phyloP scores from a whole-genome alignment of 1,140 invertebrate genomes.

The Semibalanus balanoides region DNA sequence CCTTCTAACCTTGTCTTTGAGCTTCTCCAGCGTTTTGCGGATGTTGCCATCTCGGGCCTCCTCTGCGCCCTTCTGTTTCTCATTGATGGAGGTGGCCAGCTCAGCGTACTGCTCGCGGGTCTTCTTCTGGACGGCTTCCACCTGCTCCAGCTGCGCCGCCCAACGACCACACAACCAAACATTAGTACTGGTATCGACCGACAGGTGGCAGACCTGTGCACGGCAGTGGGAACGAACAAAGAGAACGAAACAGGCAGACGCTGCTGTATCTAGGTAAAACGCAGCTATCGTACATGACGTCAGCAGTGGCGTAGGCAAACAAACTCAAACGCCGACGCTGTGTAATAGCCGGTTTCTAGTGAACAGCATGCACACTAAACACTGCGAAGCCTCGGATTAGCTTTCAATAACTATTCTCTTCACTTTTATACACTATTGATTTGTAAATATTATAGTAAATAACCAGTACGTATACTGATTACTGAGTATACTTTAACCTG shows the following conservation, averaged over 20 bases:
- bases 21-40: background rate
- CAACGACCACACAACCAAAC: background rate
- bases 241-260: no score
- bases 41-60: background rate
- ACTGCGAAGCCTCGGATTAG: background rate
- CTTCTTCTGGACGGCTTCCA: background rate
- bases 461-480: no score
- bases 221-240: no score
- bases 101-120: background rate
- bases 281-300: background rate
- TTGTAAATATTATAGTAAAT: no score
- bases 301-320: background rate
- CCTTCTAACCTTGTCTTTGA: background rate
- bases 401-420: no score
- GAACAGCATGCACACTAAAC: background rate
- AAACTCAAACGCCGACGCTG: no score
- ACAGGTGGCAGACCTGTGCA: background rate
- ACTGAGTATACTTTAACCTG: no score
- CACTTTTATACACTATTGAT: no score
- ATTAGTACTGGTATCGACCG: background rate
- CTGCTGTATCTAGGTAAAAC: no score
- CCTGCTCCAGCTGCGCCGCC: background rate
- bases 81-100: background rate
- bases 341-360: background rate
- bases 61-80: slow-evolving; percentile 1